Evolutionary conservation across 2,888 invertebrate genomes (phyloP).

Genomic region (Cybosia mesomella): DNA sequence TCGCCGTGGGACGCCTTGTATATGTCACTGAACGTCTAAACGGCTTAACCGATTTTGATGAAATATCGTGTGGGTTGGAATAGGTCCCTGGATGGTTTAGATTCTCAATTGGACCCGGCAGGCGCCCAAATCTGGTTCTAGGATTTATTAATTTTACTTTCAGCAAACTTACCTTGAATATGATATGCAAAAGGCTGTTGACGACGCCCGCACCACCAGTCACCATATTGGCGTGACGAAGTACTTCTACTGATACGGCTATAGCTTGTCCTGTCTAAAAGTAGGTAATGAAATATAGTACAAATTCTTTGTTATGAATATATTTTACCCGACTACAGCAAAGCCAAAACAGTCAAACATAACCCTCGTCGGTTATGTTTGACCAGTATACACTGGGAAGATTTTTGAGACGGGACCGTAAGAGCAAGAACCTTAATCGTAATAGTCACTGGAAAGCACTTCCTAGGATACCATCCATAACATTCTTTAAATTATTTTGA

Average conservation of each 20-base stretch:
- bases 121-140: too few species aligned
- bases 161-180: slow-evolving; percentile 68
- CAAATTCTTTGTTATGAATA: neutral
- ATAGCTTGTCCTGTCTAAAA: slow-evolving; percentile 76
- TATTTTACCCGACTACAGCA: neutral
- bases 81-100: neutral
- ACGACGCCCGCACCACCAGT: slow-evolving; percentile 80
- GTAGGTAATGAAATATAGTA: neutral
- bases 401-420: too few species aligned
- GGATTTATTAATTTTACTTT: too few species aligned
- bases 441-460: too few species aligned
- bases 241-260: slow-evolving; percentile 75
- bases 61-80: neutral
- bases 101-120: too few species aligned
- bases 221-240: slow-evolving; percentile 77
- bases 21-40: too few species aligned
- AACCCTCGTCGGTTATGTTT: neutral
- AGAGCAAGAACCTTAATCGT: too few species aligned
- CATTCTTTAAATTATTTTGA: too few species aligned
- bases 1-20: too few species aligned
- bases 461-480: too few species aligned
- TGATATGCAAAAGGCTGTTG: slow-evolving; percentile 76
- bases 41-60: neutral
- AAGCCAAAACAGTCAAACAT: too few species aligned
- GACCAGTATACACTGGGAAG: too few species aligned